Evolutionary conservation across 1,140 invertebrate species (phyloP).

Genomic region (Wiebesia pumilae): DNA sequence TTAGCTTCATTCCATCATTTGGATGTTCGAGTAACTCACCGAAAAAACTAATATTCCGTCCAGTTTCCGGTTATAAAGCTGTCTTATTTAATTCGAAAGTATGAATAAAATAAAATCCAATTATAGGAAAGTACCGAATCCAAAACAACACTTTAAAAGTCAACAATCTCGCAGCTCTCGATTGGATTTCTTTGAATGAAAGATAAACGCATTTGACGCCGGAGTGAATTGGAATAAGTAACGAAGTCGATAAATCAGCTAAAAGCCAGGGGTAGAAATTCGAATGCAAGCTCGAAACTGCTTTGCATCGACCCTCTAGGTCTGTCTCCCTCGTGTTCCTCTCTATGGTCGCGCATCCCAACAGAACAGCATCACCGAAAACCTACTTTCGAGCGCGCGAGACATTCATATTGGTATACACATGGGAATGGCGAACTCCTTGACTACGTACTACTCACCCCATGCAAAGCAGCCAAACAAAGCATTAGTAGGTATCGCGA

Average conservation of each 20-base stretch:
- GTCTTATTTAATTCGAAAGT: not conserved
- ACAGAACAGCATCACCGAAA: not conserved
- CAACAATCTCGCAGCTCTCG: not conserved
- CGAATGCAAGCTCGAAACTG: slow-evolving; percentile 41
- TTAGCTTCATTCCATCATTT: too few species aligned
- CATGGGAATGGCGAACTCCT: slow-evolving; percentile 48
- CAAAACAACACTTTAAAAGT: slow-evolving; percentile 11
- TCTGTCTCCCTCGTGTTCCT: not conserved
- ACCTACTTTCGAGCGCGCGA: not conserved
- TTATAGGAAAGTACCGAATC: not conserved
- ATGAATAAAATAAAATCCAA: slow-evolving; percentile 25
- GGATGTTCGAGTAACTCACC: too few species aligned
- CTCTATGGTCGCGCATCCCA: not conserved
- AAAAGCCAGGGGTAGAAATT: slow-evolving; percentile 28
- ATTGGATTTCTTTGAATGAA: slow-evolving; percentile 27
- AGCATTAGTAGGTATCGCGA: slow-evolving; percentile 65
- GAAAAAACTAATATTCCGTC: not conserved
- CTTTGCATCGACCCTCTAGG: slow-evolving; percentile 32
- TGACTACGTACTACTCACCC: slow-evolving; percentile 11
- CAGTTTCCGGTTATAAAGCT: not conserved
- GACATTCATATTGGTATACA: slow-evolving; percentile 58
- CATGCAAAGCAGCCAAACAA: slow-evolving; percentile 51
- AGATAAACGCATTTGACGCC: slow-evolving; percentile 30
- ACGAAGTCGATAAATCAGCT: slow-evolving; percentile 50
- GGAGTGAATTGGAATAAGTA: slow-evolving; percentile 48